These are phyloP conservation scores for Eristalis intricaria DNA, from an alignment of 2,888 invertebrate genomes.

Conservation along the genomic window DNA sequence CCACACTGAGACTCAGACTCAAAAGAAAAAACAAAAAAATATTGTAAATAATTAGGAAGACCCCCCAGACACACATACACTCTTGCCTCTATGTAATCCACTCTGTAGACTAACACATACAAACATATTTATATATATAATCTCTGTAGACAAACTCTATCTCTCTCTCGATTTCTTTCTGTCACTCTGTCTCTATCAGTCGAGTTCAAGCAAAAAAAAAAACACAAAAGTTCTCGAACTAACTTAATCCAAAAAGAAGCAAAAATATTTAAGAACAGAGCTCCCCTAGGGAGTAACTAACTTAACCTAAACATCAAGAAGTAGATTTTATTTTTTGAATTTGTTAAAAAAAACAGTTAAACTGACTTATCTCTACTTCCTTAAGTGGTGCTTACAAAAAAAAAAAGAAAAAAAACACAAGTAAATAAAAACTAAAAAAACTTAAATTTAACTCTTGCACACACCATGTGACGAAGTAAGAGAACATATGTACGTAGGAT, in stretches of 20 bases:
- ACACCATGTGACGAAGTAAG: background rate
- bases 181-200: too few species aligned
- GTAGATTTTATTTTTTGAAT: constrained; percentile 33
- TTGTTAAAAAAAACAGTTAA: constrained; percentile 3
- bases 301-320: background rate
- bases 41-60: background rate
- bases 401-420: constrained; percentile 3
- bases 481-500: constrained; percentile 17
- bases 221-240: background rate
- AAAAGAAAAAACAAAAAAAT: background rate
- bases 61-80: background rate
- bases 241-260: background rate
- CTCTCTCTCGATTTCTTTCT: too few species aligned
- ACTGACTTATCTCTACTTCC: constrained; percentile 11
- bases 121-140: too few species aligned
- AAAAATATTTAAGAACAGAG: background rate
- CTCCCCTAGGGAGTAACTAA: background rate
- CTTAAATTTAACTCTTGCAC: background rate
- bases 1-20: background rate
- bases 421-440: background rate
- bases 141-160: too few species aligned
- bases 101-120: too few species aligned
- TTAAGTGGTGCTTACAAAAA: constrained; percentile 48
- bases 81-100: background rate
- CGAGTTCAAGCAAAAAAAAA: background rate